Evolutionary conservation across 2,113 vertebrate species (phyloP).

Genomic region (Anhinga rufa): DNA sequence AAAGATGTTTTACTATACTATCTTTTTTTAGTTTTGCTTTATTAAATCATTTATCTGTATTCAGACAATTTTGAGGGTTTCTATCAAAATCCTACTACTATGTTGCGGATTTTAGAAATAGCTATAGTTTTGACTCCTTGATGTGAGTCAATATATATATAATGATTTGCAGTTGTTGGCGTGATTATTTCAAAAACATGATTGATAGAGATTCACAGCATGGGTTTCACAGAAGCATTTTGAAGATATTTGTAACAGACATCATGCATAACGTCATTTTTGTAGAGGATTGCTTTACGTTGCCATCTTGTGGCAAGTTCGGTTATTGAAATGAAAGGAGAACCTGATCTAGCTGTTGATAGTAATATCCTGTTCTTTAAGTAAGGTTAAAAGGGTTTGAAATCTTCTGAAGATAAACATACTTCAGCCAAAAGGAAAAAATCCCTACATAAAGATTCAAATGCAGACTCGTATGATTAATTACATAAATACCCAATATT

Average conservation of each 20-base stretch:
- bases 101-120: background rate
- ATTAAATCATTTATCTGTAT: background rate
- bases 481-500: background rate
- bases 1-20: background rate
- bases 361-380: background rate
- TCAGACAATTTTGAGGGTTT: background rate
- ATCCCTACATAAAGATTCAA: background rate
- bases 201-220: background rate
- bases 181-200: constrained; percentile 11
- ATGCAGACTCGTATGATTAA: background rate
- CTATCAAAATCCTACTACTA: background rate
- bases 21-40: background rate
- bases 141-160: background rate
- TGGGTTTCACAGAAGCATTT: background rate
- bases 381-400: background rate
- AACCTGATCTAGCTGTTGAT: background rate
- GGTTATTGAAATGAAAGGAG: background rate
- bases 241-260: background rate
- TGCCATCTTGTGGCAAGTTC: constrained; percentile 62
- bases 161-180: background rate
- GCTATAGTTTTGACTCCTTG: background rate
- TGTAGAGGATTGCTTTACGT: constrained; percentile 33
- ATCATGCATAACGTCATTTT: background rate
- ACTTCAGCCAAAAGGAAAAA: background rate
- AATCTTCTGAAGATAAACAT: background rate